Evolutionary conservation across 2,888 invertebrate genomes (phyloP), one percentile per base, ranked within the genome.

Genomic region (Oscheius sp.): DNA sequence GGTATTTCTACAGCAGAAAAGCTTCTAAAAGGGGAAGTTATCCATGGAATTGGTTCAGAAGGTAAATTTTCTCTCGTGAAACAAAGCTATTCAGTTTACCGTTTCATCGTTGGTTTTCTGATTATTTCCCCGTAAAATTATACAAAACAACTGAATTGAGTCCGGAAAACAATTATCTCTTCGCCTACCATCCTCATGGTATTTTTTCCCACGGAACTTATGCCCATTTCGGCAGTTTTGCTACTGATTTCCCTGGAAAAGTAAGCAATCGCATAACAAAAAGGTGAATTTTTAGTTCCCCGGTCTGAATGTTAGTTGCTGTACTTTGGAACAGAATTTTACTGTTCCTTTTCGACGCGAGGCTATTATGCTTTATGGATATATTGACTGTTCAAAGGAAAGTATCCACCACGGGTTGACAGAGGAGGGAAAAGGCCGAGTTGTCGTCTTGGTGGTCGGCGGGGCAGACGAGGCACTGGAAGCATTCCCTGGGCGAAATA

Each of bases 121-220:
- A 93, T 79, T 97, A 94, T 88, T 97, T 96, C 87, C 96, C 97
- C 0, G 90, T 94, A 29, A 92, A 92, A 74, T 90, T 96, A 55
- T 92, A 94, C 0, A 94, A 95, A 89, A 95, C 94, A 0, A 92
- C 91, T 0, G 94, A 96, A 2, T 88, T 97, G 69, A 43, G 72
- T 21, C 41, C 56, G 0, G 41, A 70, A 2, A 13, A 73, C 71
- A 83, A 77, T 72, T 83, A 83, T 71, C 66, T 83, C 23, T 85
- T 90, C 73, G 94, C 94, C 6, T 92, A 92, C 74, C 96, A 94
- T 89, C 97, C 97, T 0, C 97, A 98, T 89, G 97, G 97, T 0
- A 91, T 95, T 0, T 90, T 96, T 21, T 93, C 93, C 63, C 92
- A 93, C 23, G 95, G 96, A 0, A 92, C 93, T 0, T 93, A 94